A percentile compares a stretch with the other conserved stretches of the same genome.
Conservation (phyloP, 2,888 invertebrate species). For the Thera obeliscata region DNA sequence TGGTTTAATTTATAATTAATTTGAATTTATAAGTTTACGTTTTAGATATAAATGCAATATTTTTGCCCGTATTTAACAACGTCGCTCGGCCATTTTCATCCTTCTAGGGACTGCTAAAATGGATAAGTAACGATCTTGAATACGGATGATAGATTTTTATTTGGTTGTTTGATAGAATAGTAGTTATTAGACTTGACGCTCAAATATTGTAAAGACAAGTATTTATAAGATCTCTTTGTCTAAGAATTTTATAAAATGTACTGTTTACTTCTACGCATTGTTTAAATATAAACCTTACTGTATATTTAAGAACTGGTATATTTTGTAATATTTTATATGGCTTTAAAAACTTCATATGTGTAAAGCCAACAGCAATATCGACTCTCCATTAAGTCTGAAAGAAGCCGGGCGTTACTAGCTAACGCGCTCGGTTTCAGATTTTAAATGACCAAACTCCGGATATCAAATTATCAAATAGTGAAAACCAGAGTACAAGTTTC, state of each 20-base stretch:
- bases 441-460: neutral
- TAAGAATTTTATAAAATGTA: slow-evolving; percentile 41
- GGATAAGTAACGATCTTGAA: slow-evolving; percentile 5
- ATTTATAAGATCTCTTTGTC: slow-evolving; percentile 56
- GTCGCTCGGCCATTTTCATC: slow-evolving; percentile 7
- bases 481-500: neutral
- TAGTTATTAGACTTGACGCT: slow-evolving; percentile 60
- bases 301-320: neutral
- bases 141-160: slow-evolving; percentile 34
- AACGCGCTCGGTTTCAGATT: neutral
- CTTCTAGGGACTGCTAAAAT: neutral
- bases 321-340: neutral
- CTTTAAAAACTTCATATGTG: neutral
- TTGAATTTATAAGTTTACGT: slow-evolving; percentile 51
- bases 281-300: neutral
- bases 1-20: slow-evolving; percentile 39
- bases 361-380: neutral
- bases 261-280: slow-evolving; percentile 36
- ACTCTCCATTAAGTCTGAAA: neutral
- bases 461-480: neutral
- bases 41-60: slow-evolving; percentile 52
- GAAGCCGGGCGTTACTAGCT: neutral
- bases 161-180: slow-evolving; percentile 38
- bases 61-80: slow-evolving; percentile 13
- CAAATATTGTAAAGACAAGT: slow-evolving; percentile 65